Evolutionary conservation across 1,140 invertebrate genomes (phyloP).

Genomic region (Caenorhabditis briggsae): DNA sequence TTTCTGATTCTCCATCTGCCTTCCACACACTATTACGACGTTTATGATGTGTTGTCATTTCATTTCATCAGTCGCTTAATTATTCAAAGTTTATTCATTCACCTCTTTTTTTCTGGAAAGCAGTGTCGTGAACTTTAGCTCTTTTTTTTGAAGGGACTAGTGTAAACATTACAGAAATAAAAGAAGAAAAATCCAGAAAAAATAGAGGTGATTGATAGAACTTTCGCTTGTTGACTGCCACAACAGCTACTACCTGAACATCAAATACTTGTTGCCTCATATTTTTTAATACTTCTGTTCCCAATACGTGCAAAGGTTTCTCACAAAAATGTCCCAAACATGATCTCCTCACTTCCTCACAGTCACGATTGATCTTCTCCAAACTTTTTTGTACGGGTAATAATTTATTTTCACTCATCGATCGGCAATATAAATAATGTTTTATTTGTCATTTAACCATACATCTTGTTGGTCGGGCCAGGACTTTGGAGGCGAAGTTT

Average conservation of each 20-base stretch:
- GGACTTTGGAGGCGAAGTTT: too few species aligned
- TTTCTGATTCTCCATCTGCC: neutral
- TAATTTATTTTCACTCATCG: neutral
- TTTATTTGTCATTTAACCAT: too few species aligned
- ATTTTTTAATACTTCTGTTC: too few species aligned
- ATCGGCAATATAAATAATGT: too few species aligned
- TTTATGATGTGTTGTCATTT: constrained; percentile 16
- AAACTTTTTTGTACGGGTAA: constrained; percentile 4
- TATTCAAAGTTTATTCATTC: constrained; percentile 55
- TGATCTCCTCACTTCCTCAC: too few species aligned
- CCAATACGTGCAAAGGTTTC: neutral
- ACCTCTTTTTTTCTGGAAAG: constrained; percentile 8
- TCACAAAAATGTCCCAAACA: neutral
- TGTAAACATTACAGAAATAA: too few species aligned
- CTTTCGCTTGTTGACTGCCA: too few species aligned
- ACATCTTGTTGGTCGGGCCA: too few species aligned
- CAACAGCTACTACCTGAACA: too few species aligned
- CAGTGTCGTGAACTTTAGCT: neutral
- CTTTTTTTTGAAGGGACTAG: too few species aligned
- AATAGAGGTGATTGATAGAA: too few species aligned
- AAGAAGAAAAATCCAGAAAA: too few species aligned
- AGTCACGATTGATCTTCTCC: neutral
- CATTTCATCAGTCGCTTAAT: constrained; percentile 24
- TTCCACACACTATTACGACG: constrained; percentile 12
- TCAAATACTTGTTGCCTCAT: neutral